Evolutionary conservation across 2,113 vertebrate genomes (phyloP), one percentile per base, ranked within the genome.

Genomic region (Tangachromis dhanisi): DNA sequence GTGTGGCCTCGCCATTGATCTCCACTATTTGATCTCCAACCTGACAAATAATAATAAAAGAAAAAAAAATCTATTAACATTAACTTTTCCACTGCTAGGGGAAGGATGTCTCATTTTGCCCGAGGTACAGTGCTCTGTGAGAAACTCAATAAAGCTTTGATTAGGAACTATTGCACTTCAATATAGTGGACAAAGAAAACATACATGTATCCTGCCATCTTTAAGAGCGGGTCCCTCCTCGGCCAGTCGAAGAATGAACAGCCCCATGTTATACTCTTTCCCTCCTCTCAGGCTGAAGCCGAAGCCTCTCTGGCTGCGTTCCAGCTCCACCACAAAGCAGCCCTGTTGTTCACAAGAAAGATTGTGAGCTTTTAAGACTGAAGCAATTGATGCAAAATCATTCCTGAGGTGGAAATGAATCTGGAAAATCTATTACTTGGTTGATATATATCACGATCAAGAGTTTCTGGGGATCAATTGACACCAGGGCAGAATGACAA

Each of bases 11-110:
- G 14, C 98, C 98, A 4, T 99, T 99, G 90, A 99, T 99, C 95
- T 99, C 98, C 86, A 99, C 99, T 4, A 99, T 99, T 93, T 99
- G 98, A 96, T 99, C 99, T 40, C 98, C 99, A 31, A 99, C 98
- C 99, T 99, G 94, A 26, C 9, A 51, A 51, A 51, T 51, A 78
- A 51, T 78, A 78, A 31, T 31, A 11, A 31, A 49, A 51, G 8
- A 19, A 47, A 53, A 29, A 29, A 80, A 29, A 21, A 33, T 80
- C 49, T 1, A 12, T 80, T 14, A 80, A 35, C n/a, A 5, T 11
- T 0, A 54, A 80, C 19, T 55, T 54, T 80, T 54, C 31, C 31
- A 54, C 21, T 4, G 79, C 13, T 17, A 10, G 33, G 53, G 53
- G 7, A 26, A 13, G 73, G 45, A 5, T 24, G 35, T 14, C 17